Evolutionary conservation across 2,797 vertebrate species (phyloP).

Genomic region (Labroides dimidiatus): DNA sequence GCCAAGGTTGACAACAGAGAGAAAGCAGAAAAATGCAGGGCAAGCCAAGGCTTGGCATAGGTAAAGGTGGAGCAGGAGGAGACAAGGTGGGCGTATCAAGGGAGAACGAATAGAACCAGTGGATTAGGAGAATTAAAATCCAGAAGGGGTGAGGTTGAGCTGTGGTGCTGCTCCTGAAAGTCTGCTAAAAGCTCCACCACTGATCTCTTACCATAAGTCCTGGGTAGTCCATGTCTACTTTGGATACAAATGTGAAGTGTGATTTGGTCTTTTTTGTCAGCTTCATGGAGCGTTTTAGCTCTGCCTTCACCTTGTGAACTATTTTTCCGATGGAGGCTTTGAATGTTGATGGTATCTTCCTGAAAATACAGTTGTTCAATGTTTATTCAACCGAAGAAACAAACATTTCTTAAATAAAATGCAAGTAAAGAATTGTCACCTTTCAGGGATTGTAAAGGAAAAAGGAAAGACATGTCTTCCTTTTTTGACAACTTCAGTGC

Average conservation of each 20-base stretch:
- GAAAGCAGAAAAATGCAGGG: too few species aligned
- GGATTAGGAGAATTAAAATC: too few species aligned
- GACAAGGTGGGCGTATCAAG: too few species aligned
- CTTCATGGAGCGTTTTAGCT: slow-evolving; percentile 73
- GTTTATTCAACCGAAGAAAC: neutral
- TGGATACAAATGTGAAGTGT: slow-evolving; percentile 76
- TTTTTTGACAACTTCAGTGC: slow-evolving; percentile 52
- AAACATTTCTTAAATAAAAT: neutral
- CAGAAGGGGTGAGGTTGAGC: too few species aligned
- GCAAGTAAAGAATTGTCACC: slow-evolving; percentile 35
- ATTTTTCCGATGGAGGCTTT: slow-evolving; percentile 59
- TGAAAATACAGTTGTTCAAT: slow-evolving; percentile 31
- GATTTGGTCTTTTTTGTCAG: slow-evolving; percentile 50
- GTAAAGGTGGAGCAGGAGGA: too few species aligned
- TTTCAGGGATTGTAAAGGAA: slow-evolving; percentile 73
- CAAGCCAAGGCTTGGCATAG: too few species aligned
- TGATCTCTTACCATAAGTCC: slow-evolving; percentile 71
- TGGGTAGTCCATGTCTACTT: slow-evolving; percentile 56
- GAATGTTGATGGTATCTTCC: slow-evolving; percentile 78
- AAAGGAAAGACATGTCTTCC: slow-evolving; percentile 78
- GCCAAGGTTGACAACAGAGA: too few species aligned
- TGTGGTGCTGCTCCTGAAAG: too few species aligned
- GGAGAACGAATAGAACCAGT: too few species aligned
- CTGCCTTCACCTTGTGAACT: slow-evolving; percentile 71
- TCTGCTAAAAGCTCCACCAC: too few species aligned